phyloP scores from a whole-genome alignment of 2,888 invertebrate species.

The Drosophila affinis region DNA sequence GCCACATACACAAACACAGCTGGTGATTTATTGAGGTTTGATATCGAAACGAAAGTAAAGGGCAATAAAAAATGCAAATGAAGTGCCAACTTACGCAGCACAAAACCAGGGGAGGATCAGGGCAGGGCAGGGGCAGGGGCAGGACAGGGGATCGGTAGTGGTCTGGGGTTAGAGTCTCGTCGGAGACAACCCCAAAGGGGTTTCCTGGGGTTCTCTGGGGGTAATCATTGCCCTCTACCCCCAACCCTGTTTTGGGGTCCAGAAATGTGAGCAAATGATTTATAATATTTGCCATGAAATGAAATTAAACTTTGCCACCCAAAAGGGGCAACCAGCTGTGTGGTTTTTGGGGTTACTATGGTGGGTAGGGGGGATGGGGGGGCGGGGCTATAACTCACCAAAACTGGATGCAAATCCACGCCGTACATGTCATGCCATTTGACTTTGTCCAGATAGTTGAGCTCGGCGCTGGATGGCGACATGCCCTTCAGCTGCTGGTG shows the following conservation, averaged over 20 bases:
- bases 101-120: constrained; percentile 34
- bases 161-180: constrained; percentile 1
- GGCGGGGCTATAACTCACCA: constrained; percentile 87
- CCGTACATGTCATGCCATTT: constrained; percentile 99
- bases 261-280: constrained; percentile 71
- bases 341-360: constrained; percentile 2
- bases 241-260: too few relatives aligned
- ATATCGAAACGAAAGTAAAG: constrained; percentile 80
- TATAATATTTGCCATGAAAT: constrained; percentile 77
- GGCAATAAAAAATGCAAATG: constrained; percentile 82
- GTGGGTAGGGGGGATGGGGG: background rate
- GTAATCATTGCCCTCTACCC: too few relatives aligned
- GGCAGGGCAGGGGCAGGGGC: background rate
- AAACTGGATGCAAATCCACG: constrained; percentile 97
- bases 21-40: constrained; percentile 81
- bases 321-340: constrained; percentile 41
- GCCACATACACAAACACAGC: constrained; percentile 63
- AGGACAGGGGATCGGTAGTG: background rate
- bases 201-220: constrained; percentile 38
- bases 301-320: constrained; percentile 72
- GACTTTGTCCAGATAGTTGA: constrained; percentile 97
- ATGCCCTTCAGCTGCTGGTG: constrained; percentile 91
- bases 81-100: constrained; percentile 79
- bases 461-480: constrained; percentile 94
- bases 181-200: constrained; percentile 24